A percentile compares a stretch with the other conserved stretches of the same genome.
Conservation (phyloP, 2,888 invertebrate genomes). For the Xylocampa areola region DNA sequence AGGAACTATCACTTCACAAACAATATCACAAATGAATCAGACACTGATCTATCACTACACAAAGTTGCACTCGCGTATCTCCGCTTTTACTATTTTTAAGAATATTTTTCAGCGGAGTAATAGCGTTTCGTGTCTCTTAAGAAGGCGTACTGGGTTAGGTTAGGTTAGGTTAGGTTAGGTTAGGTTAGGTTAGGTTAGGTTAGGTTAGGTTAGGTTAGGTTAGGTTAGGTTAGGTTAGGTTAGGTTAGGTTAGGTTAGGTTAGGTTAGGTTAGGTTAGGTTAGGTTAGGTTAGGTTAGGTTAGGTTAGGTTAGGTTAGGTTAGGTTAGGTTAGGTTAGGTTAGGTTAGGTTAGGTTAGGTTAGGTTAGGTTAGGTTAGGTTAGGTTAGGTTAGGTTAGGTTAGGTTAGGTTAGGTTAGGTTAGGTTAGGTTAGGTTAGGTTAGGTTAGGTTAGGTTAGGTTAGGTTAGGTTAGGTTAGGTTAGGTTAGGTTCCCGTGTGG, state of each 20-base stretch:
- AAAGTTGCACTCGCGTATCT: too few species aligned
- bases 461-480: conserved; percentile 35
- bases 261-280: conserved; percentile 27
- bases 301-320: conserved; percentile 31
- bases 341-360: conserved; percentile 50
- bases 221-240: conserved; percentile 32
- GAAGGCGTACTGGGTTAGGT: conserved; percentile 31
- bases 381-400: too few species aligned
- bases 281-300: conserved; percentile 10
- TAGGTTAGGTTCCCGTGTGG: conserved; percentile 20
- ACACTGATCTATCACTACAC: too few species aligned
- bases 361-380: conserved; percentile 51
- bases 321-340: conserved; percentile 41
- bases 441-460: conserved; percentile 41
- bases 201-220: conserved; percentile 34
- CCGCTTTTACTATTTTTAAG: too few species aligned
- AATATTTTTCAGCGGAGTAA: too few species aligned
- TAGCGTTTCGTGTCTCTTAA: too few species aligned
- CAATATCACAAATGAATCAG: too few species aligned
- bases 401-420: too few species aligned
- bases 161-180: conserved; percentile 33
- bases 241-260: conserved; percentile 25
- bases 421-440: conserved; percentile 41
- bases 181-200: conserved; percentile 35
- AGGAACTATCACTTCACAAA: too few species aligned